Evolutionary conservation across 2,888 invertebrate genomes (phyloP).

Genomic region (Nycteola revayana): DNA sequence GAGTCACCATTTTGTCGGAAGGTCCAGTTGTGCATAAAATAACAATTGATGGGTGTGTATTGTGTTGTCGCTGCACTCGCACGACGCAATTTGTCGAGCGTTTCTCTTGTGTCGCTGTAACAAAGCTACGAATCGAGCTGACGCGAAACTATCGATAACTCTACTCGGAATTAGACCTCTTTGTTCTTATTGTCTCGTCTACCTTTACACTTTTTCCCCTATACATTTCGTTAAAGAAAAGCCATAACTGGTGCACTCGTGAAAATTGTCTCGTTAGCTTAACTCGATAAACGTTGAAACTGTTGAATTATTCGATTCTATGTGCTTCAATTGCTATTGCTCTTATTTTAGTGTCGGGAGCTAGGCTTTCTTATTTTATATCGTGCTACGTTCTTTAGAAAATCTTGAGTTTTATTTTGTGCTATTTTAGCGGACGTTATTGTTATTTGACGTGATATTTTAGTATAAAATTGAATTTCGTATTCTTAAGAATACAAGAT

Average conservation of each 20-base stretch:
- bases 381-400: no score
- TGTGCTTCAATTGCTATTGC: conserved; percentile 26
- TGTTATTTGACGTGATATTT: no score
- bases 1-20: conserved; percentile 37
- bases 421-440: no score
- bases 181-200: conserved; percentile 50
- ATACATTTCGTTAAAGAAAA: conserved; percentile 40
- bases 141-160: conserved; percentile 65
- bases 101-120: conserved; percentile 67
- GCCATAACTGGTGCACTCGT: conserved; percentile 45
- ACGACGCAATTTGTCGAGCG: conserved; percentile 70
- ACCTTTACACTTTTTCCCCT: conserved; percentile 35
- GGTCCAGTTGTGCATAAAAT: conserved; percentile 61
- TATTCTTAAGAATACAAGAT: no score
- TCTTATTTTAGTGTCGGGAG: conserved; percentile 24
- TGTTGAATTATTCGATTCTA: conserved; percentile 46
- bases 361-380: no score
- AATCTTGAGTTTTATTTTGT: no score
- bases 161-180: conserved; percentile 59
- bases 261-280: conserved; percentile 51
- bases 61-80: conserved; percentile 45
- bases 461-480: no score
- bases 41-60: conserved; percentile 58
- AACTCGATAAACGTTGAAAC: conserved; percentile 44
- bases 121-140: conserved; percentile 65